Conservation (phyloP, 1,140 invertebrate species). For the Paracyclopina nana region DNA sequence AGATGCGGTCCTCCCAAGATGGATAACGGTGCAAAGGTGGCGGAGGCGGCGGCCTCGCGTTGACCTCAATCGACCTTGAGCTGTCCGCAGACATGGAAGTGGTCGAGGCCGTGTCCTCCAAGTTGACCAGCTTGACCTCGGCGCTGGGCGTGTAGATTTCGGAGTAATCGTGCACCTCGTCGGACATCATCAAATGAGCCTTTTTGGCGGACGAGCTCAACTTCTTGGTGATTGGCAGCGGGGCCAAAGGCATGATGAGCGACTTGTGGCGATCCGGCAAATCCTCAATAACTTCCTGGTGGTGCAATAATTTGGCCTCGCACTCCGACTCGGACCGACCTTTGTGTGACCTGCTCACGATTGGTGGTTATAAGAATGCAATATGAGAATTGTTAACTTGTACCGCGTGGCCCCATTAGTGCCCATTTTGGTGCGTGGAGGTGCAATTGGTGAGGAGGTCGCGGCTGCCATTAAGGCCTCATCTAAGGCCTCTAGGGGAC, state of each 20-base stretch:
- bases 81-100: conserved; percentile 8
- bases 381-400: too few relatives aligned
- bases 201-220: conserved; percentile 21
- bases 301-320: too few relatives aligned
- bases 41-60: conserved; percentile 47
- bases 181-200: conserved; percentile 20
- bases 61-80: conserved; percentile 19
- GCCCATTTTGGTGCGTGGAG: not conserved
- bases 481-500: conserved; percentile 23
- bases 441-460: not conserved
- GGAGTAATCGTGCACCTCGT: conserved; percentile 67
- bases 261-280: conserved; percentile 16
- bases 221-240: conserved; percentile 18
- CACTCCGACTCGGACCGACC: too few relatives aligned
- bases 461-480: not conserved
- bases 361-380: too few relatives aligned
- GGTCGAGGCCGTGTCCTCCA: conserved; percentile 28
- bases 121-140: too few relatives aligned
- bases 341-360: too few relatives aligned
- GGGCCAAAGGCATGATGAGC: conserved; percentile 19
- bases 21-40: conserved; percentile 67
- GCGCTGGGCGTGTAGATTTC: conserved; percentile 82
- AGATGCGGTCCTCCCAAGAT: conserved; percentile 84
- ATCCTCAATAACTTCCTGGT: too few relatives aligned
- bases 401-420: too few relatives aligned